Evolutionary conservation across 2,797 vertebrate species (phyloP).

Genomic region (Orestias chungarensis): DNA sequence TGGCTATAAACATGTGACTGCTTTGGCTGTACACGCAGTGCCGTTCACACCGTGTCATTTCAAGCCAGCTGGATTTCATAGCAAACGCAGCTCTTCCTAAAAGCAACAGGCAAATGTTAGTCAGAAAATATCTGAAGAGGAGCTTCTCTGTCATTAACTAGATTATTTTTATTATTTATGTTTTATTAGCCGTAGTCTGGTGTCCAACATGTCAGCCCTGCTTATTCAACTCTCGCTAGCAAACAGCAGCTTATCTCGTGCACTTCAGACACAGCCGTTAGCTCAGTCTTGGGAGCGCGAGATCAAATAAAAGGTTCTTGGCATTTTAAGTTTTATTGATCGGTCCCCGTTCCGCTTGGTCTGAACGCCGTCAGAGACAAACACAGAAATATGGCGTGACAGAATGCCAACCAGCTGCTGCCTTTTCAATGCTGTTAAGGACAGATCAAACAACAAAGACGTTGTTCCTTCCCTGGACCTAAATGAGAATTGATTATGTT

Average conservation of each 20-base stretch:
- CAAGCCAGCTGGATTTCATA: slow-evolving; percentile 55
- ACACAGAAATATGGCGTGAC: slow-evolving; percentile 55
- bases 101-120: slow-evolving; percentile 42
- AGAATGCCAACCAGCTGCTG: slow-evolving; percentile 51
- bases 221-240: slow-evolving; percentile 61
- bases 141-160: slow-evolving; percentile 58
- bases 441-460: slow-evolving; percentile 54
- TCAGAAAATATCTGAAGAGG: slow-evolving; percentile 38
- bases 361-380: slow-evolving; percentile 57
- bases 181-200: slow-evolving; percentile 36
- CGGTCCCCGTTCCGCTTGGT: slow-evolving; percentile 60
- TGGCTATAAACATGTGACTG: slow-evolving; percentile 42
- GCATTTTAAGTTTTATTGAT: slow-evolving; percentile 79
- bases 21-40: slow-evolving; percentile 26
- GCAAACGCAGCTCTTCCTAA: slow-evolving; percentile 23
- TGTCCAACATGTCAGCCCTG: slow-evolving; percentile 51
- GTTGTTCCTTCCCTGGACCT: slow-evolving; percentile 52
- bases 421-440: slow-evolving; percentile 55
- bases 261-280: slow-evolving; percentile 51
- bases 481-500: slow-evolving; percentile 79
- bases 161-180: slow-evolving; percentile 36
- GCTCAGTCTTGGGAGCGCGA: slow-evolving; percentile 58
- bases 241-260: slow-evolving; percentile 71
- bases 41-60: slow-evolving; percentile 41
- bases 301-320: slow-evolving; percentile 75